phyloP scores from a whole-genome alignment of 2,888 invertebrate species.

The Pammene aurita region DNA sequence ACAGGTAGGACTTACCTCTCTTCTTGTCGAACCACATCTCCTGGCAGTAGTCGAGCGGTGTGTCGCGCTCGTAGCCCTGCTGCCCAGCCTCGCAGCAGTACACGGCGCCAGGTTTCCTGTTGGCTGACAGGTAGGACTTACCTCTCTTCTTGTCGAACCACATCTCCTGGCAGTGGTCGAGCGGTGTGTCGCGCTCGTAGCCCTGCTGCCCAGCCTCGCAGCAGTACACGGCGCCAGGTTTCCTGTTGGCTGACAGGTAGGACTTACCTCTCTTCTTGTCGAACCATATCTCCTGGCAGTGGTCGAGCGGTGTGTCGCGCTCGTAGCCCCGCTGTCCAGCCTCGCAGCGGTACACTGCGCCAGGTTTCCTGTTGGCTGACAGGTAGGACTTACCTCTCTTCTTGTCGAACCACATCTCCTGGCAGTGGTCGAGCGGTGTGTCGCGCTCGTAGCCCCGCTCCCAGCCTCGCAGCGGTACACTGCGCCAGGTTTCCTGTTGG shows the following conservation, averaged over 20 bases:
- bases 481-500: too few relatives aligned
- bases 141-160: conserved; percentile 86
- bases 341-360: conserved; percentile 93
- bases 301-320: conserved; percentile 78
- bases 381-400: conserved; percentile 82
- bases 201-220: conserved; percentile 64
- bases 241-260: too few relatives aligned
- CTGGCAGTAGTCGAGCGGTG: conserved; percentile 82
- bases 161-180: conserved; percentile 88
- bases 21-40: too few relatives aligned
- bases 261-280: conserved; percentile 83
- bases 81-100: conserved; percentile 88
- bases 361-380: conserved; percentile 87
- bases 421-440: conserved; percentile 81
- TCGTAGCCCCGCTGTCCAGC: conserved; percentile 68
- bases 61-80: conserved; percentile 59
- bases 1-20: conserved; percentile 81
- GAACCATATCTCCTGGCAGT: conserved; percentile 90
- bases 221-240: too few relatives aligned
- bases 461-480: conserved; percentile 91
- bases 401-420: too few relatives aligned
- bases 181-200: conserved; percentile 64
- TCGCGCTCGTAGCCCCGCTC: conserved; percentile 59
- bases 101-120: too few relatives aligned
- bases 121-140: too few relatives aligned